Evolutionary conservation across 2,113 vertebrate species (phyloP).

Genomic region (Willisornis vidua): DNA sequence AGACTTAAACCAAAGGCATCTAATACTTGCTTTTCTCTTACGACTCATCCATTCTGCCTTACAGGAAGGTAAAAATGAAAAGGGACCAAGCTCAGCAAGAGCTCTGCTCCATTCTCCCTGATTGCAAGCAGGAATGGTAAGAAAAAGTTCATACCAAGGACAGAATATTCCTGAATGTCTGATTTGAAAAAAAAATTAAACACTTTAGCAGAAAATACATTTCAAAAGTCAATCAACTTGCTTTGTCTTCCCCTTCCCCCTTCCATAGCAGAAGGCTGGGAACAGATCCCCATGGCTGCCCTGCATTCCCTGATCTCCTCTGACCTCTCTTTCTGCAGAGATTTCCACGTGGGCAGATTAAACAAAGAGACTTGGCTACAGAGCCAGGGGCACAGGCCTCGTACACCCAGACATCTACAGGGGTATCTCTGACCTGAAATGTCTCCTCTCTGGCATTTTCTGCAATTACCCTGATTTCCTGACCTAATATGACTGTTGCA

Average conservation of each 20-base stretch:
- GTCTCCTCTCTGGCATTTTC: not conserved
- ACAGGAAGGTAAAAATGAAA: not conserved
- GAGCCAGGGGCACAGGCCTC: not conserved
- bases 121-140: not conserved
- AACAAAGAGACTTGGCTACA: not conserved
- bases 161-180: not conserved
- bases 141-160: not conserved
- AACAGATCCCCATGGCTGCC: not conserved
- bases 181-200: not conserved
- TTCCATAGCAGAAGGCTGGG: not conserved
- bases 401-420: not conserved
- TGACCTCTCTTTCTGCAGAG: not conserved
- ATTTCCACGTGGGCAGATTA: not conserved
- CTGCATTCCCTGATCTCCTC: not conserved
- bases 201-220: not conserved
- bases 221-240: not conserved
- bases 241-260: not conserved
- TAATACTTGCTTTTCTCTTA: not conserved
- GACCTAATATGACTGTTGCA: not conserved
- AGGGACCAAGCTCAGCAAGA: not conserved
- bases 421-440: not conserved
- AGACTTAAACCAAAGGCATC: conserved; percentile 1
- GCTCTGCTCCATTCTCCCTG: not conserved
- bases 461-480: not conserved
- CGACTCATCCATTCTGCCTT: not conserved